Base-by-base conservation (phyloP, 2,888 invertebrate genomes). In the Melieria picta region DNA sequence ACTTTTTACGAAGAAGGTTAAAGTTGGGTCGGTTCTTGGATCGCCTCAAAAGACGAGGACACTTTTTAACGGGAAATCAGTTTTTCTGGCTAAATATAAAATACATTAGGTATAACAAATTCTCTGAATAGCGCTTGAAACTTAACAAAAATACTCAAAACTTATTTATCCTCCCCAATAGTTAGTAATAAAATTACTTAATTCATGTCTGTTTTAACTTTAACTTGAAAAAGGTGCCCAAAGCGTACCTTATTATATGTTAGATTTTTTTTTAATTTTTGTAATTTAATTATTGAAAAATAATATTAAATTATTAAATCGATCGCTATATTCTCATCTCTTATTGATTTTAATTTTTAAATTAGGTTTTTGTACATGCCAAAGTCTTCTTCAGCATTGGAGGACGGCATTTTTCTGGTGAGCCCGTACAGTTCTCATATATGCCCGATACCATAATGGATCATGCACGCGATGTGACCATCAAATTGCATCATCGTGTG, bases 401-500 rank as follows among this genome's bases (percentile, higher is more conserved):
- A 60, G 93, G 92, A 65, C 89, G 90, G 78, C 89, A 91, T 79
- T 94, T 91, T 87, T 90, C 89, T 77, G 90, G 91, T 0, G 91
- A 92, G 74, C 92, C 93, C 2, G 91, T 94, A 64, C 90, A 91
- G 79, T 93, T 91, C 86, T 91, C 91, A 56, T 93, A 93, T 86
- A 92, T 93, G 90, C 91, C 92, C 57, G 94, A 94, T 84, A 87
- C 90, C 72, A 89, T 91, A 74, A 89, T 93, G 86, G 94, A 94
- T 83, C 91, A 91, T 82, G 92, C 94, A 30, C 89, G 95, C 64
- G 93, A 94, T 86, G 93, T 96, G 75, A 92, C 92, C 79, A 92
- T 96, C 79, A 92, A 92, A 81, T 89, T 96, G 72, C 92, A 93
- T 81, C 90, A 94, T 81, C 90, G 92, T 48, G 89, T 94, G 58